These are phyloP conservation scores for Eremobia ochroleuca DNA, from an alignment of 2,888 invertebrate genomes.

Conservation along the genomic window DNA sequence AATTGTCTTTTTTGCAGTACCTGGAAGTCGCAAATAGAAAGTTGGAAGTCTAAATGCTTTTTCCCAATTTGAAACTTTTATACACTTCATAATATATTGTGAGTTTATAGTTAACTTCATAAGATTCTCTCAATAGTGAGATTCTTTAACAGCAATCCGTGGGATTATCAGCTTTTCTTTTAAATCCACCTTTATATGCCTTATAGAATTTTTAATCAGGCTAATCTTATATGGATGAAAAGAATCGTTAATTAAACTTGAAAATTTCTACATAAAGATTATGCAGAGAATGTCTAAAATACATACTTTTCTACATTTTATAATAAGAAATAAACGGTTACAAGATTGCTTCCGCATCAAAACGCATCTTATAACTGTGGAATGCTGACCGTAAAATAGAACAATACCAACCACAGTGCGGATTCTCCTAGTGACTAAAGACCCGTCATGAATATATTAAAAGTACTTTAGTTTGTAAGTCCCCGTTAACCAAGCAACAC, in stretches of 20 bases:
- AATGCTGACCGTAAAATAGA: background rate
- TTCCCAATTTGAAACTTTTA: background rate
- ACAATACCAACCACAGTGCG: constrained; percentile 18
- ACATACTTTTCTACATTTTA: background rate
- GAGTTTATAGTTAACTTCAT: constrained; percentile 8
- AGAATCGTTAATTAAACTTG: constrained; percentile 41
- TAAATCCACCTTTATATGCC: constrained; percentile 36
- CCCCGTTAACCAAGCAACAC: constrained; percentile 11
- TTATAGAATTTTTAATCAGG: constrained; percentile 37
- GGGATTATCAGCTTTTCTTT: constrained; percentile 52
- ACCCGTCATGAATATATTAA: constrained; percentile 17
- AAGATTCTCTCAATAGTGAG: constrained; percentile 18
- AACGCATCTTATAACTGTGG: background rate
- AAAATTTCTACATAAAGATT: constrained; percentile 26
- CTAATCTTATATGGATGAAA: constrained; percentile 47
- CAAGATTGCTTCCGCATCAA: background rate
- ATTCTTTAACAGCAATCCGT: constrained; percentile 12
- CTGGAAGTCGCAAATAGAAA: background rate
- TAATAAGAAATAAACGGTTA: background rate
- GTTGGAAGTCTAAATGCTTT: background rate
- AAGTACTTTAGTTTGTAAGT: constrained; percentile 18
- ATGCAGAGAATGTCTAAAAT: background rate
- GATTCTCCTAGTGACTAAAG: constrained; percentile 11
- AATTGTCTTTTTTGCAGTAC: background rate
- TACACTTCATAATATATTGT: background rate